A percentile compares a stretch with the other conserved stretches of the same genome.
These are phyloP conservation scores for Epizoanthus illoricatus DNA, from an alignment of 92 coral and sea anemone species.

Conservation along the genomic window DNA sequence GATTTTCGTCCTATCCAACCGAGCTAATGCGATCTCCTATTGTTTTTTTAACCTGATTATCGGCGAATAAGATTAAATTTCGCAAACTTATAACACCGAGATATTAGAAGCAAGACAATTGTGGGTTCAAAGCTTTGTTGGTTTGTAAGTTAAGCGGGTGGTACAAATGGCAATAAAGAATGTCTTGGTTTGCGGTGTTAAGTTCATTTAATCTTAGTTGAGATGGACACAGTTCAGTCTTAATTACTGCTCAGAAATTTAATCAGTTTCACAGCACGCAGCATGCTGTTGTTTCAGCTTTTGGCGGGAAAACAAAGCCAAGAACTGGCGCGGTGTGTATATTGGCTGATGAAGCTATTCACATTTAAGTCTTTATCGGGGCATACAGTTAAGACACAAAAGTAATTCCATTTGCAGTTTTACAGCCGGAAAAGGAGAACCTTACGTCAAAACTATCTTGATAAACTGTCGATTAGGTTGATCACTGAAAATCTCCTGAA, in stretches of 20 bases:
- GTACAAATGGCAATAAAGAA: not conserved
- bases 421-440: not conserved
- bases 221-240: not conserved
- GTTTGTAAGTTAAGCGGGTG: not conserved
- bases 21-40: constrained; percentile 2
- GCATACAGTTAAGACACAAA: not conserved
- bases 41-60: not conserved
- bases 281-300: constrained; percentile 24
- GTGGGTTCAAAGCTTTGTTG: too few relatives aligned
- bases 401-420: not conserved
- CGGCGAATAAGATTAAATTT: not conserved
- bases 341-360: constrained; percentile 1
- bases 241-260: not conserved
- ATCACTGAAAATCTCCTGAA: not conserved
- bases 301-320: constrained; percentile 44
- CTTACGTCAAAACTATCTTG: not conserved
- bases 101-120: too few relatives aligned
- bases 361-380: not conserved
- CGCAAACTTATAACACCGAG: too few relatives aligned
- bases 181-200: not conserved
- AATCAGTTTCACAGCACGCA: constrained; percentile 19
- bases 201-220: not conserved
- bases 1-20: constrained; percentile 1
- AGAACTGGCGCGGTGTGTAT: constrained; percentile 23
- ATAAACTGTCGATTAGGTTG: too few relatives aligned